Evolutionary conservation across 2,113 vertebrate genomes (phyloP), one percentile per base, ranked within the genome.

Genomic region (Antigone vipio): DNA sequence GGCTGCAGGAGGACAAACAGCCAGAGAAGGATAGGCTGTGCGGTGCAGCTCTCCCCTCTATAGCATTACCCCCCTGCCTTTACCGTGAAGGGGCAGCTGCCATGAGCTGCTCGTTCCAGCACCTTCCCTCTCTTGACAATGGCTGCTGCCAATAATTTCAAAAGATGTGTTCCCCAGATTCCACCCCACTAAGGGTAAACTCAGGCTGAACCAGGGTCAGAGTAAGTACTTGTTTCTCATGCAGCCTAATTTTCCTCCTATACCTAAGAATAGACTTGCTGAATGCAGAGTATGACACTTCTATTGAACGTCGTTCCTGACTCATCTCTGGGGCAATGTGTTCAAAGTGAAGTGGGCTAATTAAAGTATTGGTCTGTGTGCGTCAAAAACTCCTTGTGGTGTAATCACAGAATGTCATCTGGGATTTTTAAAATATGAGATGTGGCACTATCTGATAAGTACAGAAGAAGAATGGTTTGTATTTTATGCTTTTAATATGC

Each of bases 181-280:
- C 55, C n/a, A 27, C n/a, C 40, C 44, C 9, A 2, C 49, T 27
- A 20, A 45, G 50, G 35, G 34, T 55, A 69, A 50, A 55, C 42
- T 62, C n/a, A 19, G 32, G 34, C 34, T 75, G 52, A 53, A 21
- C 19, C 12, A 49, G 60, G n/a, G 63, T 56, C 50, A 66, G 55
- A 79, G 53, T 35, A 26, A 19, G 32, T 49, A 20, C 63, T 89
- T 76, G 22, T 73, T 93, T 68, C 38, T 76, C 32, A 10, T 1
- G 2, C 34, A 58, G 38, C 35, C 38, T 60, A 5, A 44, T 76
- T 85, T 55, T 55, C 38, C 58, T 82, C 22, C 34, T 49, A 3
- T 87, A 16, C 49, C 58, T 62, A n/a, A 92, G 87, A 88, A 94
- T 29, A 96, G 88, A 56, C 34, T 49, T 75, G 88, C 76, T 85